Base-by-base conservation (phyloP, 2,797 vertebrate species). In the Galagoides demidoff region DNA sequence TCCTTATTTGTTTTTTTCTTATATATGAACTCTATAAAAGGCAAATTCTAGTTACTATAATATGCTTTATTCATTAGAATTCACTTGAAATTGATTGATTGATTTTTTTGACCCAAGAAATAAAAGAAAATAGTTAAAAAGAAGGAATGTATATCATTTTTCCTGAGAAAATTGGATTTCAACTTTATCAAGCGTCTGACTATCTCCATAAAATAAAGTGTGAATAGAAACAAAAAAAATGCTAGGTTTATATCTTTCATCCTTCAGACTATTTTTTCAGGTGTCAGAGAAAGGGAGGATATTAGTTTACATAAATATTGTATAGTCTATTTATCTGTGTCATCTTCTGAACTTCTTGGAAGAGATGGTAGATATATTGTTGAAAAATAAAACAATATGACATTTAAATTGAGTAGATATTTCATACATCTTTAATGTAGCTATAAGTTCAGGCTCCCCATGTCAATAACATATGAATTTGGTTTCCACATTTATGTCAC, bases 101-200 rank as follows among this genome's bases (percentile, higher is more conserved):
- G 43, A 81, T 90, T 94, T 17, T 0, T 70, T 13, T 90, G 7
- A 31, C 39, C 31, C 25, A 71, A 25, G 8, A 57, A 84, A 23
- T 22, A 45, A 25, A 71, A 77, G 12, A 1, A 83, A 81, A 34
- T 2, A 57, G 1, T 74, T 59, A 87, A 76, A 94, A 13, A 55
- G 2, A 52, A 81, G 45, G 3, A 68, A 39, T 43, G 3, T 78
- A 9, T 61, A 39, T 68, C 8, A 17, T 31, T 83, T 85, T 74
- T 52, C 29, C 22, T 39, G 88, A 90, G 23, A 71, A 92, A 49
- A 85, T 61, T 71, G 64, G 12, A 25, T 81, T 95, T 96, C 45
- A 68, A 73, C 6, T 25, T 84, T 78, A 63, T 84, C n/a, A 61
- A 52, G 9, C 57, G 86, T 79, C 25, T 12, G 39, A 37, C 20